phyloP scores from a whole-genome alignment of 64 coral and sea anemone genomes.

The Montipora efflorescens region DNA sequence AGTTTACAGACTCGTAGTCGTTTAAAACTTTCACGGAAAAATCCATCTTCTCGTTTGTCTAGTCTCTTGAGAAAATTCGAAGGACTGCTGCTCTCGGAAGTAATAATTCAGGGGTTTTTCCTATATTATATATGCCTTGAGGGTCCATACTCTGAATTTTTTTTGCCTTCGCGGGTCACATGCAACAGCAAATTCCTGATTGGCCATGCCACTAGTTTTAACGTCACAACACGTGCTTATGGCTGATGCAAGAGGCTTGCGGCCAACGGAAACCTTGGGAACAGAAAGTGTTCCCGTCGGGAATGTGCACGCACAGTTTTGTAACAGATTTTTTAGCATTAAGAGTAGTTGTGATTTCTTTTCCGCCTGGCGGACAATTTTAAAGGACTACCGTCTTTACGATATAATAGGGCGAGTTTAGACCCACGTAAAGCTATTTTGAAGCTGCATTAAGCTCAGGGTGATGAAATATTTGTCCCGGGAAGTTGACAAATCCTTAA shows the following conservation, averaged over 20 bases:
- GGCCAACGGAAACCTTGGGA: slow-evolving; percentile 1
- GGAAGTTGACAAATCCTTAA: neutral
- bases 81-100: neutral
- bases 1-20: slow-evolving; percentile 53
- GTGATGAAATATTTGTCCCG: neutral
- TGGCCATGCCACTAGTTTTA: neutral
- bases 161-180: neutral
- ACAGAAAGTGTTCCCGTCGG: neutral
- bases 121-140: neutral
- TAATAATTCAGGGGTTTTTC: neutral
- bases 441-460: neutral
- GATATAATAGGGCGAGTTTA: neutral
- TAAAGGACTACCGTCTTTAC: neutral
- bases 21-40: slow-evolving; percentile 56
- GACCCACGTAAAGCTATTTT: neutral
- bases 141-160: slow-evolving; percentile 27
- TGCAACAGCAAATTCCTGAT: too few relatives aligned
- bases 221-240: slow-evolving; percentile 32
- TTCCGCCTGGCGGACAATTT: neutral
- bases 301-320: slow-evolving; percentile 52
- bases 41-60: slow-evolving; percentile 35
- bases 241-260: too few relatives aligned
- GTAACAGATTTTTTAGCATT: neutral
- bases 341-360: neutral
- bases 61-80: neutral